These are phyloP conservation scores for Seriola aureovittata DNA, from an alignment of 2,113 vertebrate genomes.

Conservation along the genomic window DNA sequence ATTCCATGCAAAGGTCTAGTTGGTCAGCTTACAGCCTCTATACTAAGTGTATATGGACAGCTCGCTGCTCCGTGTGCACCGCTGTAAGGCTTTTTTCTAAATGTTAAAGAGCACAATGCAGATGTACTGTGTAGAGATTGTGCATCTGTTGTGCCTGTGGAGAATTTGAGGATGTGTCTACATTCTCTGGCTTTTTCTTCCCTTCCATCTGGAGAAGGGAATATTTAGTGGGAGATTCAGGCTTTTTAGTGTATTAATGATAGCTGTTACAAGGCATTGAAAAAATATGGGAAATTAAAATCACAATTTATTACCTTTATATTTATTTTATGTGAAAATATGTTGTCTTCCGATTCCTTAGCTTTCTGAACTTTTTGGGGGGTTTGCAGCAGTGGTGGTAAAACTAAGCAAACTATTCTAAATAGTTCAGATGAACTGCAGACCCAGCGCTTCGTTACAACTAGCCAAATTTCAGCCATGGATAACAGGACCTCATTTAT, in stretches of 20 bases:
- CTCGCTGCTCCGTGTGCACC: conserved; percentile 18
- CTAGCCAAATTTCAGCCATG: conserved; percentile 24
- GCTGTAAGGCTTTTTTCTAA: conserved; percentile 28
- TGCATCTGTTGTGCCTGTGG: conserved; percentile 45
- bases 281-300: background rate
- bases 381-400: background rate
- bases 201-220: conserved; percentile 13
- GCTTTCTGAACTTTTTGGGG: background rate
- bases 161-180: conserved; percentile 33
- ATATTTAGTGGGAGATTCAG: conserved; percentile 12
- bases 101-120: conserved; percentile 48
- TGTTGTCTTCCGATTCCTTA: too few relatives aligned
- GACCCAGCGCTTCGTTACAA: conserved; percentile 36
- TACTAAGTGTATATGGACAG: conserved; percentile 20
- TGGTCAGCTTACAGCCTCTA: conserved; percentile 29
- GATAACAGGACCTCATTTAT: conserved; percentile 69
- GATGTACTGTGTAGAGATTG: conserved; percentile 51
- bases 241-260: background rate
- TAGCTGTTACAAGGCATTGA: background rate
- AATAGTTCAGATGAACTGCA: conserved; percentile 32
- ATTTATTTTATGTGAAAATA: background rate
- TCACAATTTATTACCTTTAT: background rate
- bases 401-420: conserved; percentile 18
- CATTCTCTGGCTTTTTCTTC: conserved; percentile 8
- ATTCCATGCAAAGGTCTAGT: conserved; percentile 54